phyloP scores from a whole-genome alignment of 2,113 vertebrate species.

The Podilymbus podiceps region DNA sequence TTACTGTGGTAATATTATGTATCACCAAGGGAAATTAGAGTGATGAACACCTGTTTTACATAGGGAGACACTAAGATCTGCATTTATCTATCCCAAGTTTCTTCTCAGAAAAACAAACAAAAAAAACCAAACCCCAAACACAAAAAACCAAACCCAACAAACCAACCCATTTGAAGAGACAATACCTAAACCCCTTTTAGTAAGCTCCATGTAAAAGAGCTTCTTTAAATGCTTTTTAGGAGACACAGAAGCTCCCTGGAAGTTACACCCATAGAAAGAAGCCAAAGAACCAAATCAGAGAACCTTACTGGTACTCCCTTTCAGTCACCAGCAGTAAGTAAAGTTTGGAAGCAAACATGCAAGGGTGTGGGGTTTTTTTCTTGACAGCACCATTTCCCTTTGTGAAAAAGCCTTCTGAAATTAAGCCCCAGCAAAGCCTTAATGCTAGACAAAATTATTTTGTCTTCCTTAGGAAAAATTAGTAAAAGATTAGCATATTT shows the following conservation, averaged over 20 bases:
- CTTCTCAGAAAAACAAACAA: neutral
- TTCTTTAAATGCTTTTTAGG: neutral
- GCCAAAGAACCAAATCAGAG: neutral
- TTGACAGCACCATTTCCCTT: neutral
- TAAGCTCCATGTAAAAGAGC: neutral
- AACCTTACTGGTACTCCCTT: neutral
- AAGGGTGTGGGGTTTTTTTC: rapidly evolving
- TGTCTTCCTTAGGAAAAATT: neutral
- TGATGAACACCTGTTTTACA: constrained; percentile 56
- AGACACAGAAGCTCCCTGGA: neutral
- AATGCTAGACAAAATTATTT: neutral
- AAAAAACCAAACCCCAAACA: no score
- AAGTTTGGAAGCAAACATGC: neutral
- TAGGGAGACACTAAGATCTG: neutral
- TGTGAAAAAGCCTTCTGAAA: neutral
- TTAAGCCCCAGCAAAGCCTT: neutral
- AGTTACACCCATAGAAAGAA: neutral
- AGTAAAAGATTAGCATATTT: neutral
- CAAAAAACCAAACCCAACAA: no score
- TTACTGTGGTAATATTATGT: constrained; percentile 23
- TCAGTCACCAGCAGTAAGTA: neutral
- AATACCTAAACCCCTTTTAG: neutral
- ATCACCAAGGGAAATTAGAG: constrained; percentile 49
- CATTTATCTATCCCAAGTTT: constrained; percentile 26
- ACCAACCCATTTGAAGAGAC: neutral